Evolutionary conservation across 2,113 vertebrate species (phyloP).

Genomic region (Glaucomys volans): DNA sequence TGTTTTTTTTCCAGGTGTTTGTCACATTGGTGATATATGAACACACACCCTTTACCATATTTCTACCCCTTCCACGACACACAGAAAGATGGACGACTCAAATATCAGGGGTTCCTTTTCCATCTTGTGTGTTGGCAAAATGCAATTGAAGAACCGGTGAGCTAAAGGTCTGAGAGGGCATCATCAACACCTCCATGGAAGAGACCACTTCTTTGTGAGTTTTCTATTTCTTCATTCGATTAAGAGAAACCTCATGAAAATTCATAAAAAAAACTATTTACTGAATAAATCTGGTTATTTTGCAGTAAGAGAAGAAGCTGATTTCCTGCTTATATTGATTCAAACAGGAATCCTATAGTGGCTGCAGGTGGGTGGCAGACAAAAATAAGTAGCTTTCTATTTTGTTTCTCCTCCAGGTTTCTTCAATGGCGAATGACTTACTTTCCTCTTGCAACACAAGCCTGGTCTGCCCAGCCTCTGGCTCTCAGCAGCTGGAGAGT

Average conservation of each 20-base stretch:
- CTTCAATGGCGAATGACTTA: not conserved
- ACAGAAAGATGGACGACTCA: not conserved
- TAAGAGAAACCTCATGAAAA: not conserved
- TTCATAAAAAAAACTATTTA: not conserved
- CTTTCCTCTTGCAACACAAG: not conserved
- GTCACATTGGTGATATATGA: not conserved
- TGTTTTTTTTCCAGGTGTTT: not conserved
- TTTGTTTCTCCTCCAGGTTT: not conserved
- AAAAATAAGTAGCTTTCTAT: not conserved
- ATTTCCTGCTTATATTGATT: not conserved
- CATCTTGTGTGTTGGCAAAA: not conserved
- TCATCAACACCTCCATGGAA: not conserved
- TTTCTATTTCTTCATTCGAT: conserved; percentile 60
- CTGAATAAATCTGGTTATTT: not conserved
- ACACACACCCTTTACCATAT: not conserved
- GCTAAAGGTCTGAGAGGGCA: not conserved
- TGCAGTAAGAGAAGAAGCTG: not conserved
- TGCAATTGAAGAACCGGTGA: not conserved
- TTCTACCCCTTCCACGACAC: not conserved
- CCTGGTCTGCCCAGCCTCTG: not conserved
- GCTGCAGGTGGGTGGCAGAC: not conserved
- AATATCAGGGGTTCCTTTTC: not conserved
- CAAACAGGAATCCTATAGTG: not conserved
- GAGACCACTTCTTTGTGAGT: not conserved
- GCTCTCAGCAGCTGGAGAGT: not conserved